These are phyloP conservation scores for Recurvirostra avosetta DNA, from an alignment of 2,113 vertebrate species.

Conservation along the genomic window DNA sequence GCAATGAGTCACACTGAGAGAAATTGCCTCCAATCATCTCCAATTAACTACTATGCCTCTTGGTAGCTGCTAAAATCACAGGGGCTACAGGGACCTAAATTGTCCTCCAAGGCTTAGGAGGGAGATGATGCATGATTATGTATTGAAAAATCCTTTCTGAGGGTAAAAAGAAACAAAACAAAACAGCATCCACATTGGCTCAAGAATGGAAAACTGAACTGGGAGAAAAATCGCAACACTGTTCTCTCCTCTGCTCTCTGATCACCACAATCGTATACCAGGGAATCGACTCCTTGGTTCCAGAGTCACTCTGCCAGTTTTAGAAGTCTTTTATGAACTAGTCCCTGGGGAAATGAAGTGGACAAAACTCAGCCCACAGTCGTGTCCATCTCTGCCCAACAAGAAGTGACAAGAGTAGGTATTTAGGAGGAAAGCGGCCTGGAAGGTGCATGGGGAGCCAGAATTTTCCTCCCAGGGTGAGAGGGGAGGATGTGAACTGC, in stretches of 20 bases:
- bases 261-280: rapidly evolving
- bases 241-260: neutral
- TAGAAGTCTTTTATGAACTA: neutral
- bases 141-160: neutral
- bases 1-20: neutral
- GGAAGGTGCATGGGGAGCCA: neutral
- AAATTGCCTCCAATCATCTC: neutral
- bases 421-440: neutral
- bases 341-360: neutral
- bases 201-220: neutral
- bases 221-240: neutral
- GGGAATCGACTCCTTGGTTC: rapidly evolving
- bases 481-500: neutral
- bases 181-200: neutral
- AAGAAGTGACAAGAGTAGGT: no score
- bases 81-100: neutral
- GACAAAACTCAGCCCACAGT: neutral
- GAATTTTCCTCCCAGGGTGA: neutral
- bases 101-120: neutral
- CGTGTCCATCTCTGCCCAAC: neutral
- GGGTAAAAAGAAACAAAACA: neutral
- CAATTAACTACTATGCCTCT: neutral
- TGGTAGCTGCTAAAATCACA: neutral
- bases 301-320: neutral
- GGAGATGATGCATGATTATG: neutral